phyloP scores from a whole-genome alignment of 2,113 vertebrate species.

The Aegotheles bennettii region DNA sequence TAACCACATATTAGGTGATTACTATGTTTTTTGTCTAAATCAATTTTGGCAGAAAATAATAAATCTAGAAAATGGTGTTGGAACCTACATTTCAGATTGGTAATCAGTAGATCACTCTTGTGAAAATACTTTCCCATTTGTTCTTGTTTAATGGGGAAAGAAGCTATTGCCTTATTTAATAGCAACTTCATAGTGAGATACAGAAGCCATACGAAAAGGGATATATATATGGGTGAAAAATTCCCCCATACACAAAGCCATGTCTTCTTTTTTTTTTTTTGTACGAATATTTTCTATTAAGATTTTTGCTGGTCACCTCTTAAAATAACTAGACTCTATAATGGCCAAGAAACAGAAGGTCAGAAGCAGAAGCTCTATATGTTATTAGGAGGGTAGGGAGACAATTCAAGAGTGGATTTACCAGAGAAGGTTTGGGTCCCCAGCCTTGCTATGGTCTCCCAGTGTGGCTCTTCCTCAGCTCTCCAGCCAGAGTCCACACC shows the following conservation, averaged over 20 bases:
- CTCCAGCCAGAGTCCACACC: rapidly evolving
- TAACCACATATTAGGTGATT: slow-evolving; percentile 48
- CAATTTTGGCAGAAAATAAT: slow-evolving; percentile 66
- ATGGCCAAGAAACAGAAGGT: background rate
- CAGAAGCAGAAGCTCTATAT: background rate
- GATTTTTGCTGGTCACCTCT: background rate
- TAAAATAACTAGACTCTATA: background rate
- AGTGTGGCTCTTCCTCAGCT: background rate
- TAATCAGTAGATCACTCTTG: slow-evolving; percentile 38
- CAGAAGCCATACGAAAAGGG: background rate
- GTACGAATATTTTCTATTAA: background rate
- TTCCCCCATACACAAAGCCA: background rate
- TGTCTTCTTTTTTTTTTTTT: background rate
- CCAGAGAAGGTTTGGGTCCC: background rate
- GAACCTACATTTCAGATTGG: background rate
- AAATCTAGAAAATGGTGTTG: slow-evolving; percentile 49
- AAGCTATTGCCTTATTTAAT: background rate
- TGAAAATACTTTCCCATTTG: slow-evolving; percentile 46
- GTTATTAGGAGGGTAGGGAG: background rate
- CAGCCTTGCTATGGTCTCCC: background rate
- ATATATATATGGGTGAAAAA: background rate
- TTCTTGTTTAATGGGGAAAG: slow-evolving; percentile 8
- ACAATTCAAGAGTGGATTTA: background rate
- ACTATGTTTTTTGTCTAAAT: slow-evolving; percentile 53
- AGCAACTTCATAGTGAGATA: background rate